phyloP scores from a whole-genome alignment of 2,113 vertebrate species.

The Phalacrocorax aristotelis region DNA sequence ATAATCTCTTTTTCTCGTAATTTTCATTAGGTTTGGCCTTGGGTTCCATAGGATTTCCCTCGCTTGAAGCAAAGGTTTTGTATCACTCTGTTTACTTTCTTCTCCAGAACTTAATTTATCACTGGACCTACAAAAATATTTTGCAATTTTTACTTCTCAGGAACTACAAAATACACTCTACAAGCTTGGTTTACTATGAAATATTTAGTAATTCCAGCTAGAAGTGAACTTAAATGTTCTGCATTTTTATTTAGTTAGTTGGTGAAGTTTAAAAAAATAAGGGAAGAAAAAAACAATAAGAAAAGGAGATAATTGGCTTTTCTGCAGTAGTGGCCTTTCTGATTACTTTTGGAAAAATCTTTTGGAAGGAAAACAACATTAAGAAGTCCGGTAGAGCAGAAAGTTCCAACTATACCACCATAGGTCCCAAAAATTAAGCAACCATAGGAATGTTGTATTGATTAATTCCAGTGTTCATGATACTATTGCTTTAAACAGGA shows the following conservation, averaged over 20 bases:
- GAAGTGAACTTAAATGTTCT: background rate
- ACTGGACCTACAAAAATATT: conserved; percentile 8
- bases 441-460: background rate
- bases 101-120: background rate
- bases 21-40: background rate
- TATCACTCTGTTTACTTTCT: background rate
- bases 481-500: background rate
- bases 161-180: background rate
- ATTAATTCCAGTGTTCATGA: background rate
- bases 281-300: fast-evolving
- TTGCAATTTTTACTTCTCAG: background rate
- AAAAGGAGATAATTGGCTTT: background rate
- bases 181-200: background rate
- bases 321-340: background rate
- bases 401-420: background rate
- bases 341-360: background rate
- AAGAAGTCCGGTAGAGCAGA: background rate
- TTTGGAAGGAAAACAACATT: background rate
- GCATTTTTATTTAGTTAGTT: background rate
- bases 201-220: background rate
- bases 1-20: background rate
- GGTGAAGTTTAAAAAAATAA: background rate
- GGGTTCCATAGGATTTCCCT: background rate
- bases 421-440: background rate
- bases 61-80: background rate